Evolutionary conservation across 2,797 vertebrate genomes (phyloP).

Genomic region (Typhlichthys subterraneus): DNA sequence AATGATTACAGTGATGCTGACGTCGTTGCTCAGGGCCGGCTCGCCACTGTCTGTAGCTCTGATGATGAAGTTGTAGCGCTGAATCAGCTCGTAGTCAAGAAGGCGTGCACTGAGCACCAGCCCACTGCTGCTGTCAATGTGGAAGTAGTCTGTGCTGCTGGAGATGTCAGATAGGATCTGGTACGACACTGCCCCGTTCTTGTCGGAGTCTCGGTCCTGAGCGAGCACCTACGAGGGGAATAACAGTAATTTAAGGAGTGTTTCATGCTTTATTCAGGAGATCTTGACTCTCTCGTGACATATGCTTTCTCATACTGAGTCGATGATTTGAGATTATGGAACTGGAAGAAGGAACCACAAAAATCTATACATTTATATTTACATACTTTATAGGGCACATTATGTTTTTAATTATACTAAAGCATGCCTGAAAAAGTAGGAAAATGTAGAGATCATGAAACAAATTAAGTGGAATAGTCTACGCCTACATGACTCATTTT

Average conservation of each 20-base stretch:
- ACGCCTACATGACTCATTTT: too few species aligned
- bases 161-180: conserved; percentile 86
- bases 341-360: neutral
- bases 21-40: conserved; percentile 85
- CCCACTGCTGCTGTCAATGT: conserved; percentile 86
- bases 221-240: conserved; percentile 76
- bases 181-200: conserved; percentile 85
- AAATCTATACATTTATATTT: neutral
- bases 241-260: conserved; percentile 18
- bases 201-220: conserved; percentile 88
- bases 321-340: too few species aligned
- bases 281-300: conserved; percentile 27
- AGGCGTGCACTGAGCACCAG: conserved; percentile 82
- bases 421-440: neutral
- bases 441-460: too few species aligned
- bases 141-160: conserved; percentile 86
- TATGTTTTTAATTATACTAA: neutral
- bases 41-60: conserved; percentile 87
- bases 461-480: too few species aligned
- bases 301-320: neutral
- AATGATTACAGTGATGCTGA: conserved; percentile 80
- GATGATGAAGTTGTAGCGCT: conserved; percentile 83
- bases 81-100: conserved; percentile 89
- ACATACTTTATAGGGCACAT: neutral
- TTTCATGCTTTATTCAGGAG: conserved; percentile 48